Evolutionary conservation across 2,113 vertebrate genomes (phyloP), one percentile per base, ranked within the genome.

Genomic region (Eulemur macaco): DNA sequence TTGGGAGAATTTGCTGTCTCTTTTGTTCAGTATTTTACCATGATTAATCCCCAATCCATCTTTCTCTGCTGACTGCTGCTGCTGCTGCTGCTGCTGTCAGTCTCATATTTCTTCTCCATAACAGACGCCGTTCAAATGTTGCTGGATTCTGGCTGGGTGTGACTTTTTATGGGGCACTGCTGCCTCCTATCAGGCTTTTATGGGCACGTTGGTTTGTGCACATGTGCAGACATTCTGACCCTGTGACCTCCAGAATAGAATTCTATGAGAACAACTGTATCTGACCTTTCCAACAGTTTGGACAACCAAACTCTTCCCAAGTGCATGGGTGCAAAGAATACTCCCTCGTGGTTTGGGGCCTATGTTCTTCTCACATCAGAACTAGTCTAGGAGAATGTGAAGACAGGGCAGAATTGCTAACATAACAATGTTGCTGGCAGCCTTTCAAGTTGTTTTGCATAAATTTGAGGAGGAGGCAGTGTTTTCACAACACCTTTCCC

Each of bases 131-230:
- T 98, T 98, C 97, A 94, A 97, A 54, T 94, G 89, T 92, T 93
- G 96, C 71, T 96, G 97, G 92, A 97, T 98, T 97, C 97, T 58
- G 97, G 87, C 91, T 97, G 93, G 76, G 89, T 91, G 69, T 97
- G 97, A 97, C 96, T 97, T 98, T 98, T 98, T 89, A 97, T 82
- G 95, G 95, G 98, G 47, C 80, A 94, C 84, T 89, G 84, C 95
- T 98, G 98, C 98, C 97, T 98, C 97, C 97, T 95, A 88, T 97
- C 97, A 96, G 89, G 97, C 92, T 98, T 98, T 98, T 97, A 97
- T 97, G 96, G 96, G 91, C 77, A 73, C 94, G 94, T 12, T 84
- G 86, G 91, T 92, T 97, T 97, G 94, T 98, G 88, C 92, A 95
- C 94, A 96, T 92, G 93, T 96, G 95, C 47, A 20, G 66, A 97